Evolutionary conservation across 2,888 invertebrate species (phyloP).

Genomic region (Fissipunctia ypsillon): DNA sequence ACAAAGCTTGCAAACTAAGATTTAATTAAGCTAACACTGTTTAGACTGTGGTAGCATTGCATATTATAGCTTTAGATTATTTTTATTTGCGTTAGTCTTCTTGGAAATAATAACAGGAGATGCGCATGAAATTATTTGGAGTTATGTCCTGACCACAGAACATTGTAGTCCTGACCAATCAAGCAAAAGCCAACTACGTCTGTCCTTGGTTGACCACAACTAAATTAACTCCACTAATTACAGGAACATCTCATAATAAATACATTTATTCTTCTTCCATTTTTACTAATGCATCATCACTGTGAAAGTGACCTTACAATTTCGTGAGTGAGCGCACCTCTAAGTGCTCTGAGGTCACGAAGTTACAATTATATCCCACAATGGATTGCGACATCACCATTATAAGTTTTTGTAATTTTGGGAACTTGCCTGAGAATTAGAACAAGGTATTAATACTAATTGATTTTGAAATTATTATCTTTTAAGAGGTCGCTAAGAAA

Average conservation of each 20-base stretch:
- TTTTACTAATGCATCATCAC: constrained; percentile 9
- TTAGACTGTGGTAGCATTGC: not conserved
- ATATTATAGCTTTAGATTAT: not conserved
- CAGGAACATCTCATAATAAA: too few relatives aligned
- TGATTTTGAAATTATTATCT: constrained; percentile 39
- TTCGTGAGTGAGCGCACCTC: constrained; percentile 47
- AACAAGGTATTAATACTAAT: constrained; percentile 51
- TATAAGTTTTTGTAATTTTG: constrained; percentile 59
- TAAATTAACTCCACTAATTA: too few relatives aligned
- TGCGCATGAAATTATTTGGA: not conserved
- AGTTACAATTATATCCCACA: constrained; percentile 57
- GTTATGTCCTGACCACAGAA: not conserved
- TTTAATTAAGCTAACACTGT: too few relatives aligned
- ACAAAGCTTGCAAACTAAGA: not conserved
- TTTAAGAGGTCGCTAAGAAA: constrained; percentile 1
- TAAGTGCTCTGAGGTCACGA: constrained; percentile 50
- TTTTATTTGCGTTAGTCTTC: not conserved
- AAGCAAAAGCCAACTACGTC: too few relatives aligned
- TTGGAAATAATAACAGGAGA: too few relatives aligned
- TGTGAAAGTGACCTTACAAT: constrained; percentile 52
- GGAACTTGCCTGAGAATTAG: constrained; percentile 59
- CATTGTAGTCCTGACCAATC: not conserved
- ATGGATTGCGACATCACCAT: constrained; percentile 55
- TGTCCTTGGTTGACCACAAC: too few relatives aligned
- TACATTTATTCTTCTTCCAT: not conserved